phyloP scores from a whole-genome alignment of 2,888 invertebrate species.

The Callyntrura guangdongensis region DNA sequence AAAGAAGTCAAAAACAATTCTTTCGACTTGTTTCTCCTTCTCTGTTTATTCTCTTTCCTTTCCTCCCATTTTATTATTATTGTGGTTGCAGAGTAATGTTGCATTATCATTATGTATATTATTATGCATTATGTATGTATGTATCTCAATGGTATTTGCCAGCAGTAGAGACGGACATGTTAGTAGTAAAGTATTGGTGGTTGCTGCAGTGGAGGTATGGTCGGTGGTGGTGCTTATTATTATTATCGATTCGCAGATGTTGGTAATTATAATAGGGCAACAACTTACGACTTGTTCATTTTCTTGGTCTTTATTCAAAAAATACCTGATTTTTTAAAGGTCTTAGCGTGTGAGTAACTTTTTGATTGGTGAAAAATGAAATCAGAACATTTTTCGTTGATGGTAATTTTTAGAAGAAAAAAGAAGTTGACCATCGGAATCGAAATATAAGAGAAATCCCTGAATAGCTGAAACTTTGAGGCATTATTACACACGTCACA shows the following conservation, averaged over 20 bases:
- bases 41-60: background rate
- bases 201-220: background rate
- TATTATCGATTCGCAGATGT: slow-evolving; percentile 79
- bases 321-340: slow-evolving; percentile 57
- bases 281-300: slow-evolving; percentile 62
- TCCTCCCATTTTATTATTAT: slow-evolving; percentile 38
- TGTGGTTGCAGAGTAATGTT: slow-evolving; percentile 14
- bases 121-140: slow-evolving; percentile 55
- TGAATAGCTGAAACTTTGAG: slow-evolving; percentile 21
- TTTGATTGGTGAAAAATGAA: slow-evolving; percentile 70
- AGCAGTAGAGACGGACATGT: background rate
- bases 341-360: slow-evolving; percentile 72
- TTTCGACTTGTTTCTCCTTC: slow-evolving; percentile 46
- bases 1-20: slow-evolving; percentile 24
- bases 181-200: background rate
- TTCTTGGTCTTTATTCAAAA: slow-evolving; percentile 50
- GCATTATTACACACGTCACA: slow-evolving; percentile 13
- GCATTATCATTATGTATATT: slow-evolving; percentile 59
- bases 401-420: background rate
- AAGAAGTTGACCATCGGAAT: slow-evolving; percentile 56
- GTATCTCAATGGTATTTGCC: slow-evolving; percentile 42
- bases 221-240: slow-evolving; percentile 42
- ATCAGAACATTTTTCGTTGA: slow-evolving; percentile 70
- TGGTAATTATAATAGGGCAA: slow-evolving; percentile 80
- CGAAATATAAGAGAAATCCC: slow-evolving; percentile 46